Conservation (phyloP, 1,140 invertebrate genomes). For the Procambarus virginalis region DNA sequence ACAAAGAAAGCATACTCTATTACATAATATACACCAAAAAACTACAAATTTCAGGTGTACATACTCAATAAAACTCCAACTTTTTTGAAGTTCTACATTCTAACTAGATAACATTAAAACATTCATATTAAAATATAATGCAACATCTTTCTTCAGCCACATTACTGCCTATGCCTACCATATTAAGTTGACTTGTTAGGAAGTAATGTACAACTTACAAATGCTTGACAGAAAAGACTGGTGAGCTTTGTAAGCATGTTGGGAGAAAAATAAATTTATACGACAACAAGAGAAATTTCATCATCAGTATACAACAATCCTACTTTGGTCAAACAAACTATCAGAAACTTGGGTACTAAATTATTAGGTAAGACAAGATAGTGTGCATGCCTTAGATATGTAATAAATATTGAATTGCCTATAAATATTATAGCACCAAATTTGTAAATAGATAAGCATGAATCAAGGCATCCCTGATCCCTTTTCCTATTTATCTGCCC, state of each 20-base stretch:
- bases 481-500: no score
- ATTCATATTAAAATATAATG: neutral
- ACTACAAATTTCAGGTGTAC: neutral
- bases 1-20: neutral
- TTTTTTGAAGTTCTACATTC: neutral
- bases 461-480: no score
- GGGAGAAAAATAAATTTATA: conserved; percentile 21
- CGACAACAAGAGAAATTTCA: neutral
- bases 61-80: neutral
- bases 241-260: conserved; percentile 55
- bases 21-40: neutral
- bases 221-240: conserved; percentile 36
- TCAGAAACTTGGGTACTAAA: no score
- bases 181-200: conserved; percentile 15
- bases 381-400: no score
- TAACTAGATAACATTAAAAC: neutral
- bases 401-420: no score
- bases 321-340: no score
- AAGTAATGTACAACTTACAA: conserved; percentile 47
- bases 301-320: no score
- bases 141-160: conserved; percentile 15
- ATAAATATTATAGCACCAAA: no score
- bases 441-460: no score
- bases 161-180: conserved; percentile 20
- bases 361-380: no score